These are phyloP conservation scores for Sebastes minor DNA, from an alignment of 2,797 vertebrate genomes.

Conservation along the genomic window DNA sequence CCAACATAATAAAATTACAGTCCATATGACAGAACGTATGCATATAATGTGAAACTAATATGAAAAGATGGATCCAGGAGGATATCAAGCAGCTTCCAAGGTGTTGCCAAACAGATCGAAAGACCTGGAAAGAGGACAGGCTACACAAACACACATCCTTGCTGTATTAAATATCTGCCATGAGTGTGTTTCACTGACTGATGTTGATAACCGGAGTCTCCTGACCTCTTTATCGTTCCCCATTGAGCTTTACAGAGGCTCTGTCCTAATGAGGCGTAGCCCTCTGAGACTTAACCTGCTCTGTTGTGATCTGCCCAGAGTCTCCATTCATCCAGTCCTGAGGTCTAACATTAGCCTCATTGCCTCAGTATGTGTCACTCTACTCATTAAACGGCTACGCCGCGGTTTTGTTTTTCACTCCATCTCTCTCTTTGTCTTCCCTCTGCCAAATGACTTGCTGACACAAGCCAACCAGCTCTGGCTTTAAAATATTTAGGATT, in stretches of 20 bases:
- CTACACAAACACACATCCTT: no score
- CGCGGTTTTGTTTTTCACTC: constrained; percentile 30
- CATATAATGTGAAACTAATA: no score
- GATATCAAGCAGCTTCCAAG: no score
- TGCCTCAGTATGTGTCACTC: constrained; percentile 32
- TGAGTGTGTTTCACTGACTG: background rate
- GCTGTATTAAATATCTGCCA: background rate
- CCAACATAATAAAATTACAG: no score
- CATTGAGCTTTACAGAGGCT: constrained; percentile 24
- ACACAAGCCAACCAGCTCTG: constrained; percentile 64
- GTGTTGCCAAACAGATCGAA: no score
- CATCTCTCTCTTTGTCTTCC: constrained; percentile 60
- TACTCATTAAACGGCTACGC: constrained; percentile 46
- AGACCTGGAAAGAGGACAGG: no score
- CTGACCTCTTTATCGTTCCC: constrained; percentile 51
- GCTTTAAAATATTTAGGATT: constrained; percentile 92
- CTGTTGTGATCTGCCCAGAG: constrained; percentile 43
- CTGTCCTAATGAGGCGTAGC: constrained; percentile 61
- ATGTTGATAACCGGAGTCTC: constrained; percentile 30
- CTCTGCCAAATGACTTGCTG: constrained; percentile 73
- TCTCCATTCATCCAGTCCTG: constrained; percentile 42
- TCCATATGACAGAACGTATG: no score
- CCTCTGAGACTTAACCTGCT: constrained; percentile 50
- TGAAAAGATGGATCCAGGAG: no score
- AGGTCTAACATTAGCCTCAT: constrained; percentile 59